Evolutionary conservation across 23 tunicate genomes (phyloP), one percentile per base, ranked within the genome.

Genomic region (Halocynthia aurantium): DNA sequence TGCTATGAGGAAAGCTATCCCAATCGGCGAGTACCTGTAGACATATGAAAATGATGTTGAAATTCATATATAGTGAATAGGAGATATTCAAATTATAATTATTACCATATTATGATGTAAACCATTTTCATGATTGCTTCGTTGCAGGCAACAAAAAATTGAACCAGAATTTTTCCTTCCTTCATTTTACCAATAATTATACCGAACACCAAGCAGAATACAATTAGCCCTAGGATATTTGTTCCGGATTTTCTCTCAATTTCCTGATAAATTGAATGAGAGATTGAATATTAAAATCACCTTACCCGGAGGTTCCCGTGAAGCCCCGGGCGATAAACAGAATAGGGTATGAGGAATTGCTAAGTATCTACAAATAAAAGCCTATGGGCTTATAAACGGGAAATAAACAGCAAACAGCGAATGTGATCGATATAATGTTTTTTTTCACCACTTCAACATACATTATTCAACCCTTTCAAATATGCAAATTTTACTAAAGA

Each of bases 21-120:
- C 93, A 56, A 87, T 58, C 5, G 93, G 93, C 6, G 82, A 81
- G 58, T 82, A 87, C 93, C 93, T 83, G 74, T 10, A 53, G 18
- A 60, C 17, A 60, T 18, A 18, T 15, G 4, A 60, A 18, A 1
- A 60, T 60, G 18, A 60, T 15, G 18, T 60, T 60, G 62, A 13
- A 18, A 60, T 60, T 60, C 18, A 1, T 0, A 15, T 18, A 18
- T 18, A 2, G 64, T 4, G 4, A 60, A 60, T 31, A 18, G 64
- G 64, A 15, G 64, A 60, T 60, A 60, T 60, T 60, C 64, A 60
- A 0, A 15, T 19, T 76, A 22, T 18, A 1, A 54, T 68, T 50
- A 50, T 67, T 67, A 84, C 88, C 88, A 84, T 31, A 77, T 84
- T 7, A 84, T 68, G 7, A 84, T 67, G 58, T 61, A n/a, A 12